These are phyloP conservation scores for Eurystomus gularis DNA, from an alignment of 2,113 vertebrate genomes.

Conservation along the genomic window DNA sequence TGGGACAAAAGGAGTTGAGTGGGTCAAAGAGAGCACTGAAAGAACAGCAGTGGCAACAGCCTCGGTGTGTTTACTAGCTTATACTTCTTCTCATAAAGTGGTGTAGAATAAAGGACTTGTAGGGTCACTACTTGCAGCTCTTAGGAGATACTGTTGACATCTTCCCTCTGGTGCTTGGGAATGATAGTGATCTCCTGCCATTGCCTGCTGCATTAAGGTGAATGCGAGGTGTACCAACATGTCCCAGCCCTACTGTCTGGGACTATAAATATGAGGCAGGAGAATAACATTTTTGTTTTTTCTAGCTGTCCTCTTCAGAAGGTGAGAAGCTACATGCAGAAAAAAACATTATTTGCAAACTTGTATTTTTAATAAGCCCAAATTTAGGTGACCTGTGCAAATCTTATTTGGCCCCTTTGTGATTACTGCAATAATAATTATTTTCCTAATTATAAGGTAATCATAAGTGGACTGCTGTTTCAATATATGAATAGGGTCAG, in stretches of 20 bases:
- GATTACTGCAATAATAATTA: not conserved
- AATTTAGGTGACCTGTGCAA: not conserved
- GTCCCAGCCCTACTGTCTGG: not conserved
- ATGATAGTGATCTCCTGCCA: not conserved
- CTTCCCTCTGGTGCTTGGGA: not conserved
- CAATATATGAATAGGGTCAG: not conserved
- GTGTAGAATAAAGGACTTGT: not conserved
- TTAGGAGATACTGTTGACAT: not conserved
- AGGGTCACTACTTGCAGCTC: not conserved
- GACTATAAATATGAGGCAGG: not conserved
- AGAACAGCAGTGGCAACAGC: not conserved
- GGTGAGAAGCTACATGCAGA: not conserved
- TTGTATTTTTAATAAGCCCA: not conserved
- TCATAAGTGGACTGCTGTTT: not conserved
- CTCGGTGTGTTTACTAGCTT: not conserved
- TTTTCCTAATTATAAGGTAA: not conserved
- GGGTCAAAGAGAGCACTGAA: not conserved
- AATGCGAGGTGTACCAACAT: not conserved
- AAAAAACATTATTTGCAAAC: not conserved
- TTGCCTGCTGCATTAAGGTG: accelerated
- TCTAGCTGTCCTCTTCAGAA: not conserved
- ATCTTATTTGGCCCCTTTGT: not conserved
- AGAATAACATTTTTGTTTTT: not conserved
- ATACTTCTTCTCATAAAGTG: not conserved
- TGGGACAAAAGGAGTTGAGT: not conserved